Evolutionary conservation across 1,140 invertebrate genomes (phyloP), one percentile per base, ranked within the genome.

Genomic region (Bombus turneri): DNA sequence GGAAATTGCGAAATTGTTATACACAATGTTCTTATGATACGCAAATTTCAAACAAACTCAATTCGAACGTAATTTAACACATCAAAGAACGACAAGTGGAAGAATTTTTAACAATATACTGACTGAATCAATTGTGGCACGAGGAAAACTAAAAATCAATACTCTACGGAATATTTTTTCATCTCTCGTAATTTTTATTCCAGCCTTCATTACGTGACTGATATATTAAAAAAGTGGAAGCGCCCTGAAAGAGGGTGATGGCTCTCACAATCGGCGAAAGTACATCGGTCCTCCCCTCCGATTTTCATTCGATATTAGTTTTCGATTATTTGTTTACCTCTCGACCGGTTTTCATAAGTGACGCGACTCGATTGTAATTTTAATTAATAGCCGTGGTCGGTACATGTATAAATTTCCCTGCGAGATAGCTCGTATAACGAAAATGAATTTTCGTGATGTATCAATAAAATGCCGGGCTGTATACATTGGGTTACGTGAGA

Each of bases 311-410:
- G 31, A 80, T 69, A 37, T 80, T 39, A 69, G 64, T 53, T 69
- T 69, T 57, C 78, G 39, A 39, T 34, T 53, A 76, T 76, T 68
- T n/a, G 3, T 37, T 37, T 43, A 53, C 13, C n/a, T n/a, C 41
- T 66, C 25, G 3, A 28, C 10, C 31, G 59, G 13, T 39, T 62
- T 72, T n/a, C 25, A 47, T 28, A 34, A n/a, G 15, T 18, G 31
- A 74, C 39, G n/a, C 28, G 72, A 43, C 53, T 39, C 18, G n/a
- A 39, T 66, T 37, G 72, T 66, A 75, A 68, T 83, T 83, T 83
- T 83, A 76, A 83, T 76, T 68, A 76, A 76, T 59, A 25, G 5
- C 43, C 15, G 18, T 13, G 15, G 34, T 2, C 5, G 34, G 9
- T 5, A 15, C 13, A 25, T 3, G 43, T 64, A n/a, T 37, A 68